These are phyloP conservation scores for Allygus modestus DNA, from an alignment of 2,888 invertebrate species.

Conservation along the genomic window DNA sequence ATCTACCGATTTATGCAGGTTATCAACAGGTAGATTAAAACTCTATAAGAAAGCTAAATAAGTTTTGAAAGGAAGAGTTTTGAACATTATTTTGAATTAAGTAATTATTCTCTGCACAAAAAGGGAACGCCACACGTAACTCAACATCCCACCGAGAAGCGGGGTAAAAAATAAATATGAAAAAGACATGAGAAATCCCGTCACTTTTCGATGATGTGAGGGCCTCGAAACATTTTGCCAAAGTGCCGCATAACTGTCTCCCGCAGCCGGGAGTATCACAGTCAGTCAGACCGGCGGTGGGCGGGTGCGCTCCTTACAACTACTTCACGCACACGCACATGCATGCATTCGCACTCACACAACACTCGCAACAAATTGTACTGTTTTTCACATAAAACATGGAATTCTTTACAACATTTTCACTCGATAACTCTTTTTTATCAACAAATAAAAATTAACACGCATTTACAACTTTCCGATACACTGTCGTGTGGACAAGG, in stretches of 20 bases:
- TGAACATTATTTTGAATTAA: background rate
- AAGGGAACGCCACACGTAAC: background rate
- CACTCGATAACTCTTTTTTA: conserved; percentile 49
- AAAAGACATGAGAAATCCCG: conserved; percentile 16
- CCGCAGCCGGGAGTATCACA: conserved; percentile 27
- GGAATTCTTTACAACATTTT: conserved; percentile 65
- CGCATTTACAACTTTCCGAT: conserved; percentile 68
- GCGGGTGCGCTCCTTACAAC: conserved; percentile 34
- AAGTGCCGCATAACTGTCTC: conserved; percentile 55
- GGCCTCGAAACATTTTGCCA: conserved; percentile 33
- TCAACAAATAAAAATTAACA: conserved; percentile 65
- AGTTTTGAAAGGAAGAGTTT: background rate
- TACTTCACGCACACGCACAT: conserved; percentile 57
- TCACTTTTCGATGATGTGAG: conserved; percentile 34
- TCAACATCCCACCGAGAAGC: conserved; percentile 12
- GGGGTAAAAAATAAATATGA: conserved; percentile 12
- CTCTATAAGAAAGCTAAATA: too few relatives aligned
- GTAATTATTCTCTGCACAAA: background rate
- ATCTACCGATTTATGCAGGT: too few relatives aligned
- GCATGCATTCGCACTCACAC: conserved; percentile 38
- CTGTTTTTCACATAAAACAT: conserved; percentile 68
- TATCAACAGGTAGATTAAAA: too few relatives aligned
- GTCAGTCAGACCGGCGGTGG: conserved; percentile 26
- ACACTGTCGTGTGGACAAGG: conserved; percentile 67
- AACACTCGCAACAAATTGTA: conserved; percentile 64